phyloP scores from a whole-genome alignment of 2,888 invertebrate genomes.

The Hofmannophila pseudospretella region DNA sequence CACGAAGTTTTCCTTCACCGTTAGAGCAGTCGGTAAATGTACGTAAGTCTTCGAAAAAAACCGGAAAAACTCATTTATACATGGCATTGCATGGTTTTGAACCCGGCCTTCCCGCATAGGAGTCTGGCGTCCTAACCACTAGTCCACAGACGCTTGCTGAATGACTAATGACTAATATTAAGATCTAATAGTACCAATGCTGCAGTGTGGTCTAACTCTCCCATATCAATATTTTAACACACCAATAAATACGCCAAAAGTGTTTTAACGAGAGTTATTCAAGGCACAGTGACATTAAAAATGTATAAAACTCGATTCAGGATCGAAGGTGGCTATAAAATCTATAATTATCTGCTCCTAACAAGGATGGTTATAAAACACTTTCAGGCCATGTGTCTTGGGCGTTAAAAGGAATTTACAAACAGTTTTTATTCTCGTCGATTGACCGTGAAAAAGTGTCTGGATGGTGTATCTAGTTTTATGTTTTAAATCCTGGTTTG shows the following conservation, averaged over 20 bases:
- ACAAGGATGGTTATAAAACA: slow-evolving; percentile 5
- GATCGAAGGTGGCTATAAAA: slow-evolving; percentile 23
- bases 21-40: too few relatives aligned
- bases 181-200: too few relatives aligned
- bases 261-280: background rate
- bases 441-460: slow-evolving; percentile 8
- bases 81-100: too few relatives aligned
- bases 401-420: background rate
- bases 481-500: too few relatives aligned
- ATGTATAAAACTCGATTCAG: background rate
- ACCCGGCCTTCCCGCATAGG: too few relatives aligned
- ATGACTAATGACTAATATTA: too few relatives aligned
- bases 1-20: too few relatives aligned
- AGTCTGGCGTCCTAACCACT: too few relatives aligned
- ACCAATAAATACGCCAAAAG: background rate
- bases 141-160: too few relatives aligned
- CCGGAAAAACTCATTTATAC: too few relatives aligned
- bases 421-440: slow-evolving; percentile 2
- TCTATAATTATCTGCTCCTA: slow-evolving; percentile 28
- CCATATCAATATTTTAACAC: background rate
- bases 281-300: background rate
- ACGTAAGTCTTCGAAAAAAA: too few relatives aligned
- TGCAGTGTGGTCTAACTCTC: background rate
- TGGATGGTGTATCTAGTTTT: too few relatives aligned
- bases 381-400: background rate